Evolutionary conservation across 2,113 vertebrate genomes (phyloP).

Genomic region (Laterallus jamaicensis): DNA sequence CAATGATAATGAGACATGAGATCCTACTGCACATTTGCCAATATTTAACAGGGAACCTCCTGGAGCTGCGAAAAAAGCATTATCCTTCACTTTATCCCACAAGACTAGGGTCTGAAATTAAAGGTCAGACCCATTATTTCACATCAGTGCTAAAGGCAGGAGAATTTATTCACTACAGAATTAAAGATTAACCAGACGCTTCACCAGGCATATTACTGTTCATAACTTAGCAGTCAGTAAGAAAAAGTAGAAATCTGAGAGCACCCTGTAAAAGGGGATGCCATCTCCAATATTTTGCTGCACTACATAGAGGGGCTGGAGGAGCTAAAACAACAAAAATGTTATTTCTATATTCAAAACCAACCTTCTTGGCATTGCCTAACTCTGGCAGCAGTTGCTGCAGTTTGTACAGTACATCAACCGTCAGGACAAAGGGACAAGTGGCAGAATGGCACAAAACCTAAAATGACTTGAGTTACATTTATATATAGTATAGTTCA

Average conservation of each 20-base stretch:
- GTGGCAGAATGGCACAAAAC: neutral
- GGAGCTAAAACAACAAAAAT: neutral
- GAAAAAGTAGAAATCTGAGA: neutral
- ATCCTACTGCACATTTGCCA: neutral
- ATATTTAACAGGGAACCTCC: constrained; percentile 8
- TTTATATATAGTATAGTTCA: neutral
- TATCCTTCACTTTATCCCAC: constrained; percentile 39
- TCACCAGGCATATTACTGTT: neutral
- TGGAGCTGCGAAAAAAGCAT: neutral
- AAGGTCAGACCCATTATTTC: constrained; percentile 67
- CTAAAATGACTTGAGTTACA: neutral
- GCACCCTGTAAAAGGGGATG: neutral
- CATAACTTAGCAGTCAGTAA: constrained; percentile 5
- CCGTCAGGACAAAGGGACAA: neutral
- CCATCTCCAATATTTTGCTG: neutral
- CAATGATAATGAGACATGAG: neutral
- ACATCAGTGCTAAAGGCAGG: constrained; percentile 47
- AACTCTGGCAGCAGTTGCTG: neutral
- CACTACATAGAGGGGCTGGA: neutral
- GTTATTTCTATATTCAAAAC: neutral
- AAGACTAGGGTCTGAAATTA: constrained; percentile 52
- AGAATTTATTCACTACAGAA: constrained; percentile 57
- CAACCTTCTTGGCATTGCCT: neutral
- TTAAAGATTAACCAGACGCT: constrained; percentile 55
- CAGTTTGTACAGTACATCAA: neutral